These are phyloP conservation scores for Avahi laniger DNA, from an alignment of 2,797 vertebrate species.

Conservation along the genomic window DNA sequence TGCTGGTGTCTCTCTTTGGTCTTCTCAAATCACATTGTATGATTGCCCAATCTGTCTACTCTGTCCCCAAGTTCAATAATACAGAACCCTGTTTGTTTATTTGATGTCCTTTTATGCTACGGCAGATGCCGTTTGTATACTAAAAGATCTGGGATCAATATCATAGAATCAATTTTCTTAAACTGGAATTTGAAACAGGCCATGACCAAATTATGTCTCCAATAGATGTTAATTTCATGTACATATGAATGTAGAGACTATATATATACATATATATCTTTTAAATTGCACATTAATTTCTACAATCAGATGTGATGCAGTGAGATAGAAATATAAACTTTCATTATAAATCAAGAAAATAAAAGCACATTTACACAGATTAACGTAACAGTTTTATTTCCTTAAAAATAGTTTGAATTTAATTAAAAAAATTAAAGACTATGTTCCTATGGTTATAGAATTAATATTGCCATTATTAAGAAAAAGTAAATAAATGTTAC, in stretches of 20 bases:
- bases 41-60: not conserved
- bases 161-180: not conserved
- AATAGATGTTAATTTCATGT: constrained; percentile 4
- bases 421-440: constrained; percentile 54
- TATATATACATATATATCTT: not conserved
- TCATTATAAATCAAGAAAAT: constrained; percentile 52
- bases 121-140: not conserved
- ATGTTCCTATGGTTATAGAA: not conserved
- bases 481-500: not conserved
- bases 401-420: constrained; percentile 37
- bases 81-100: not conserved
- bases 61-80: not conserved
- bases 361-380: constrained; percentile 77
- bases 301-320: constrained; percentile 42
- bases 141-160: not conserved
- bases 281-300: constrained; percentile 46
- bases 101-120: not conserved
- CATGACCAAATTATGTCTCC: not conserved
- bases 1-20: not conserved
- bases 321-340: constrained; percentile 55
- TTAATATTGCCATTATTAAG: not conserved
- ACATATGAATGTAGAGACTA: not conserved
- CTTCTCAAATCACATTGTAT: not conserved
- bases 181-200: not conserved
- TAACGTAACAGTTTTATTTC: constrained; percentile 60